Evolutionary conservation across 2,113 vertebrate genomes (phyloP), one percentile per base, ranked within the genome.

Genomic region (Thomomys bottae): DNA sequence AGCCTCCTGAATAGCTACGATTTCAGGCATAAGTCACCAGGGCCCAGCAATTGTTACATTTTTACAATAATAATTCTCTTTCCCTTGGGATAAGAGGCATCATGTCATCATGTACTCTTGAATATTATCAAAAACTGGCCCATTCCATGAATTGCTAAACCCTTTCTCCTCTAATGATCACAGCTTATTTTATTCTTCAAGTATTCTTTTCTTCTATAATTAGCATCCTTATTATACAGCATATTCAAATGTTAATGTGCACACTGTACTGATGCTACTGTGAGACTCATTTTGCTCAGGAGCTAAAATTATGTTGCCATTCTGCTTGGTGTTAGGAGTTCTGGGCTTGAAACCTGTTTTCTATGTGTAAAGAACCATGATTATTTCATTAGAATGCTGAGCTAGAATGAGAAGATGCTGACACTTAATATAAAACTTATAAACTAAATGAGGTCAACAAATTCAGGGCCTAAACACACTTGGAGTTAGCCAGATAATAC

Each of bases 171-270:
- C 71, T 88, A 89, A 92, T 87, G 86, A 94, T 95, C 92, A 79
- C 71, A 73, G 95, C 80, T 92, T 87, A 88, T 93, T 95, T 94
- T 86, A 94, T 94, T 94, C 94, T 88, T 95, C 80, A 94, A 89
- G 88, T 88, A 84, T 93, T 95, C 94, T 94, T 95, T 93, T 92
- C 88, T 87, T 87, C 90, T 87, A 89, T 94, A 95, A 96, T 97
- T 96, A 96, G 90, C 64, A 71, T 1, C 7, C 90, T 94, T 94
- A 94, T 96, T 95, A 96, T 94, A 89, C 88, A 72, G 72, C 90
- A 94, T 88, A 97, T 97, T 96, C 93, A 93, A 90, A 96, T 96
- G 96, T 95, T 97, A 97, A 96, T 96, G 83, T 70, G 84, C 85
- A 80, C 18, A n/a, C 80, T 72, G 84, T 94, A 93, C 96, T 70